Percentiles rank a stretch among this genome's conserved stretches.
Evolutionary conservation across 2,113 vertebrate genomes (phyloP).

Genomic region (Clarias gariepinus): DNA sequence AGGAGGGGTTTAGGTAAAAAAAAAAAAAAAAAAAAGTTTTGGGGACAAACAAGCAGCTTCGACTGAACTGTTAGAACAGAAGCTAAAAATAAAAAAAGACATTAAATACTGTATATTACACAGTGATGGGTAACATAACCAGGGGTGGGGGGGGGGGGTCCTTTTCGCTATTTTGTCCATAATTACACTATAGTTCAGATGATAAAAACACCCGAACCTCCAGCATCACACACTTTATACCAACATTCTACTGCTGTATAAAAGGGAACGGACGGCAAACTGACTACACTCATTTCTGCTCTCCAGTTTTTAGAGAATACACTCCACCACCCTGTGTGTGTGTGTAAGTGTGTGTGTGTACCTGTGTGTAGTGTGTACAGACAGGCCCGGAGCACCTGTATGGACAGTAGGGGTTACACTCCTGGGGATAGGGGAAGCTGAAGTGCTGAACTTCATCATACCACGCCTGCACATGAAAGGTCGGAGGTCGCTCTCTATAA

Average conservation of each 20-base stretch:
- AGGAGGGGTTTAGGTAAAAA: no score
- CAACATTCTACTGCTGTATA: neutral
- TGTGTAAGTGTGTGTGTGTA: conserved; percentile 69
- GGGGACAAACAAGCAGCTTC: no score
- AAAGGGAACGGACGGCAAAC: neutral
- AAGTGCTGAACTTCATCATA: conserved; percentile 96
- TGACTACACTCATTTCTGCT: neutral
- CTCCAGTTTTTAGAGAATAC: neutral
- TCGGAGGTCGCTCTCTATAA: conserved; percentile 89
- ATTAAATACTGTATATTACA: no score
- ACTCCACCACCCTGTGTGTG: neutral
- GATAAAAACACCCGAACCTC: neutral
- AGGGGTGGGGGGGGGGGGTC: no score
- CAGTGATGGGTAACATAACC: no score
- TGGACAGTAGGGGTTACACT: conserved; percentile 94
- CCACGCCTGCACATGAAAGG: conserved; percentile 97
- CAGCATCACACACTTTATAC: neutral
- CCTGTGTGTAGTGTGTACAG: conserved; percentile 98
- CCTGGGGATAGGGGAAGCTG: conserved; percentile 89
- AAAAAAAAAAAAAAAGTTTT: no score
- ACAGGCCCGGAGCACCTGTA: conserved; percentile 95
- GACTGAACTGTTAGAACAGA: no score
- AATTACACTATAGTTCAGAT: neutral
- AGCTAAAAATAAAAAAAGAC: no score
- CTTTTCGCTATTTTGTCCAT: neutral